Evolutionary conservation across 2,113 vertebrate genomes (phyloP).

Genomic region (Engraulis encrasicolus): DNA sequence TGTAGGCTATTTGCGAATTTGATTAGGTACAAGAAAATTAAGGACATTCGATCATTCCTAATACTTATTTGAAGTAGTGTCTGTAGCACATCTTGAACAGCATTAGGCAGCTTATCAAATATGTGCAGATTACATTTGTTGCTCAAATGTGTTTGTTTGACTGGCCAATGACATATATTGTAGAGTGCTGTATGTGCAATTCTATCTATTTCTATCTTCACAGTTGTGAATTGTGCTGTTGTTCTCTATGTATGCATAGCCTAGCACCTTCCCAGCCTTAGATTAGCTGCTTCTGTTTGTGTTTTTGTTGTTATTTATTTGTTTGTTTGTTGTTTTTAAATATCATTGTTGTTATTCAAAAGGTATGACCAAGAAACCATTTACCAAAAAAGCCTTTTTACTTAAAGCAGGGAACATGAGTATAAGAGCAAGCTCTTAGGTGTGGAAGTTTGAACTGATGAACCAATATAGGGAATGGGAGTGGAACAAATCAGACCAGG

Average conservation of each 20-base stretch:
- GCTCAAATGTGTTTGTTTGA: neutral
- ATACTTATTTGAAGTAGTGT: neutral
- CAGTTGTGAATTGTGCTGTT: conserved; percentile 18
- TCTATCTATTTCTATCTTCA: neutral
- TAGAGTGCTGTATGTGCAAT: neutral
- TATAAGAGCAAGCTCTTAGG: neutral
- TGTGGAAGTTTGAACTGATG: neutral
- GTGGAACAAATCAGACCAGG: neutral
- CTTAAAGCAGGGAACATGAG: neutral
- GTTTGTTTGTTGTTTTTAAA: neutral
- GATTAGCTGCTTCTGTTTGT: neutral
- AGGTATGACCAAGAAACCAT: conserved; percentile 20
- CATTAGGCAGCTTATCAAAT: neutral
- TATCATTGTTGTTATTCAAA: conserved; percentile 1
- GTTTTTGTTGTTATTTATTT: neutral
- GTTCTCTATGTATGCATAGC: no score
- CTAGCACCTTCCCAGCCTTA: neutral
- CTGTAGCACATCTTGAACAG: conserved; percentile 3
- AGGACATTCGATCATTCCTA: neutral
- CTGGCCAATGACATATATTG: neutral
- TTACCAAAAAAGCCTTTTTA: conserved; percentile 43
- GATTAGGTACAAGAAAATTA: neutral
- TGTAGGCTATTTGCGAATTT: neutral
- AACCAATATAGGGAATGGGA: neutral
- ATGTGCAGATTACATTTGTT: neutral